phyloP scores from a whole-genome alignment of 2,797 vertebrate genomes.

The Acipenser oxyrinchus region DNA sequence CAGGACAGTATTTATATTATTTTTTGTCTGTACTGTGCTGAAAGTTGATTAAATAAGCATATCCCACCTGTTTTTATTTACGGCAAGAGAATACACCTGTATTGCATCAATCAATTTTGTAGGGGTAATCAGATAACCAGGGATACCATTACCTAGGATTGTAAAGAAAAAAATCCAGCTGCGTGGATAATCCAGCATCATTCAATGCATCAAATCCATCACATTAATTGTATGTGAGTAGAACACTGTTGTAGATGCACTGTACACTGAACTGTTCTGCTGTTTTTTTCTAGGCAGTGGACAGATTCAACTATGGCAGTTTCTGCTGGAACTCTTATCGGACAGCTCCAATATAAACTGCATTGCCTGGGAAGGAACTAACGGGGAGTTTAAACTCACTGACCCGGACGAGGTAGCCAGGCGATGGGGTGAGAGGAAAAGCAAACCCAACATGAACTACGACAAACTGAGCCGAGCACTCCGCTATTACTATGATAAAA shows the following conservation, averaged over 20 bases:
- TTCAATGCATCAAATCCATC: neutral
- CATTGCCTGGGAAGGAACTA: slow-evolving; percentile 95
- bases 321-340: slow-evolving; percentile 87
- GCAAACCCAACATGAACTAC: slow-evolving; percentile 99
- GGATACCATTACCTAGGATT: too few relatives aligned
- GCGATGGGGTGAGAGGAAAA: slow-evolving; percentile 93
- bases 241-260: neutral
- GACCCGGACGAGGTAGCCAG: slow-evolving; percentile 93
- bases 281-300: slow-evolving; percentile 72
- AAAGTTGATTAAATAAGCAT: too few relatives aligned
- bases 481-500: slow-evolving; percentile 98
- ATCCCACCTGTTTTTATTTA: too few relatives aligned
- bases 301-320: slow-evolving; percentile 97
- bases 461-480: slow-evolving; percentile 95
- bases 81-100: too few relatives aligned
- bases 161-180: too few relatives aligned
- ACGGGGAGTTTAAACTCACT: slow-evolving; percentile 93
- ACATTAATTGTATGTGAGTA: neutral
- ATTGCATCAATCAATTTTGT: too few relatives aligned
- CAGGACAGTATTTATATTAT: too few relatives aligned
- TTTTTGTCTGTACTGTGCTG: too few relatives aligned
- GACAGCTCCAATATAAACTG: slow-evolving; percentile 86
- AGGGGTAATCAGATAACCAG: too few relatives aligned
- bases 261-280: neutral
- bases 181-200: too few relatives aligned